Conservation (phyloP, 2,888 invertebrate species). For the Acrobasis repandana region DNA sequence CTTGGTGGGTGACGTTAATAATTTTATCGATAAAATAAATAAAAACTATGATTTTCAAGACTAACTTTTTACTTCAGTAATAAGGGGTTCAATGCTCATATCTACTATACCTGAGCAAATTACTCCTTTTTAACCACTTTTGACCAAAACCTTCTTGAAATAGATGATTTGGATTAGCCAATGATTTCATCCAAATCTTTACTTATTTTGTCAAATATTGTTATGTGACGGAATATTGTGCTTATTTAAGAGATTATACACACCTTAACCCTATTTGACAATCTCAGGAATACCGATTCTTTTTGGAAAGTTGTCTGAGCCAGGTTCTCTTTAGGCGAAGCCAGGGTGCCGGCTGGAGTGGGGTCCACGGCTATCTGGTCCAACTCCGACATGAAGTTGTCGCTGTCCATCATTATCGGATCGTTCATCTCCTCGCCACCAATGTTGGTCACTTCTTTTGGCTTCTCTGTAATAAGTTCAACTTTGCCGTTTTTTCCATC, state of each 20-base stretch:
- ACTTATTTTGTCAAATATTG: too few relatives aligned
- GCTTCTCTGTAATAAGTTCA: slow-evolving; percentile 54
- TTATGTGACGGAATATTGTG: neutral
- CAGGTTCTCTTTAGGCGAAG: slow-evolving; percentile 57
- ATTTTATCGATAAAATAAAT: too few relatives aligned
- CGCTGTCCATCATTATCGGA: slow-evolving; percentile 69
- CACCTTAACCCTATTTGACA: slow-evolving; percentile 97
- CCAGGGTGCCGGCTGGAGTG: slow-evolving; percentile 59
- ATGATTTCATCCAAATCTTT: neutral
- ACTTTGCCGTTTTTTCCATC: slow-evolving; percentile 59
- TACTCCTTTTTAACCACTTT: too few relatives aligned
- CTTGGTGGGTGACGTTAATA: too few relatives aligned
- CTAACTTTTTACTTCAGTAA: too few relatives aligned
- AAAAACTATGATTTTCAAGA: too few relatives aligned
- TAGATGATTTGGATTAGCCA: too few relatives aligned
- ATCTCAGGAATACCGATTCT: slow-evolving; percentile 97
- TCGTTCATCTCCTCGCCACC: slow-evolving; percentile 60
- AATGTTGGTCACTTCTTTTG: slow-evolving; percentile 49
- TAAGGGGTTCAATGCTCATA: too few relatives aligned
- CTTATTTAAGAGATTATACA: slow-evolving; percentile 35
- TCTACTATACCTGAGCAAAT: too few relatives aligned
- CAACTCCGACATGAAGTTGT: slow-evolving; percentile 79
- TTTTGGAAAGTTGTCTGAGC: slow-evolving; percentile 84
- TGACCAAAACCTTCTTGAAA: too few relatives aligned
- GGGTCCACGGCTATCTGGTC: slow-evolving; percentile 78